Evolutionary conservation across 2,888 invertebrate species (phyloP), one percentile per base, ranked within the genome.

Genomic region (Microdon myrmicae): DNA sequence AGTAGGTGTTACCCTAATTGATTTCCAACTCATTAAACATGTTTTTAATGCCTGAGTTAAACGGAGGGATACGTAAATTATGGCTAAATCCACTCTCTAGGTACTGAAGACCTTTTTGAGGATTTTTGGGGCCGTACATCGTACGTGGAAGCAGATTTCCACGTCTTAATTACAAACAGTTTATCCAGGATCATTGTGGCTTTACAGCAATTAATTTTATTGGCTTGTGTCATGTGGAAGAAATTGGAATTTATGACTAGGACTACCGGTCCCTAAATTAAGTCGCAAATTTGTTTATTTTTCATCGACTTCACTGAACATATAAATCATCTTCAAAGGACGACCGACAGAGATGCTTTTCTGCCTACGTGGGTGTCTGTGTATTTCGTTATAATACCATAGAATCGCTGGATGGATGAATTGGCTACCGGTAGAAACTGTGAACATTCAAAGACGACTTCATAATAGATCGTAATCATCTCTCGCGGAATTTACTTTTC

Each of bases 11-110:
- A 45, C 23, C 34, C 49, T 61, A 61, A 61, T 61, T 61, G 49
- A 55, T 61, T 61, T 61, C 49, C 55, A 61, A 45, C 61, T 61
- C 61, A 61, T 61, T 61, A 56, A 37, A 41, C 49, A 55, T 45
- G 49, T 49, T 61, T 55, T 41, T 41, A 61, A 45, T 35, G 48
- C 39, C 22, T 31, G 16, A 23, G 16, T 44, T 8, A 31, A 39
- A 44, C 25, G 38, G 34, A 39, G 49, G 49, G 44, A 44, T 49
- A 44, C 43, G 35, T 37, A 47, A 55, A 39, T 55, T 47, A 55
- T 39, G 47, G 47, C 34, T 34, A 39, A 35, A 47, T 41, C 34
- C 23, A 41, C 39, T 39, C 35, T 26, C 34, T n/a, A n/a, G 25
- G 14, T 12, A 37, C n/a, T 31, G 31, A 25, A 38, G 39, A 25